Evolutionary conservation across 2,888 invertebrate genomes (phyloP).

Genomic region (Rhagophthalmus giganteus): DNA sequence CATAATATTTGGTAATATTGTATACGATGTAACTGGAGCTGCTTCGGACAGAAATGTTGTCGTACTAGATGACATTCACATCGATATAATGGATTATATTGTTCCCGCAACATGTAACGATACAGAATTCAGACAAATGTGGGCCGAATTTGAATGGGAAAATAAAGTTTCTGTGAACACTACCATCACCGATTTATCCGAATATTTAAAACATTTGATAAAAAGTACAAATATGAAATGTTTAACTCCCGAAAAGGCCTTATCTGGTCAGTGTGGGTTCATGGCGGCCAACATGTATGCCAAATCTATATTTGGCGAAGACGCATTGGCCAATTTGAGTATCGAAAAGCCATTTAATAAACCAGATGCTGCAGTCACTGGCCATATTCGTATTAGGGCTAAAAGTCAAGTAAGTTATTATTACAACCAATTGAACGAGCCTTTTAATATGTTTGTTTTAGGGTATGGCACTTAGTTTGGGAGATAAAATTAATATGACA

Average conservation of each 20-base stretch:
- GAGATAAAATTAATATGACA: slow-evolving; percentile 96
- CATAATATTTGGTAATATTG: slow-evolving; percentile 98
- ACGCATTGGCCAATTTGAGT: slow-evolving; percentile 97
- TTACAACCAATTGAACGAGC: too few species aligned
- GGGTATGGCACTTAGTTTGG: slow-evolving; percentile 98
- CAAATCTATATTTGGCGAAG: slow-evolving; percentile 96
- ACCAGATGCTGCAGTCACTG: slow-evolving; percentile 85
- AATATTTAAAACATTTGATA: slow-evolving; percentile 89
- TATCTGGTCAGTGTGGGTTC: slow-evolving; percentile 97
- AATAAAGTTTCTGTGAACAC: slow-evolving; percentile 86
- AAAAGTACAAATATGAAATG: slow-evolving; percentile 99
- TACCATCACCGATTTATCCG: slow-evolving; percentile 85
- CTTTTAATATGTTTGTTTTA: slow-evolving; percentile 53
- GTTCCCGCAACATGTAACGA: slow-evolving; percentile 94
- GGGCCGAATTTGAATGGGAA: slow-evolving; percentile 99
- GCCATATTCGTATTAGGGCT: slow-evolving; percentile 96
- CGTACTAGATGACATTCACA: slow-evolving; percentile 98
- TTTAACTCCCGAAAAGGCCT: slow-evolving; percentile 94
- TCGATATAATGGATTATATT: slow-evolving; percentile 99
- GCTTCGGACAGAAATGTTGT: slow-evolving; percentile 94
- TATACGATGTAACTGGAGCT: slow-evolving; percentile 94
- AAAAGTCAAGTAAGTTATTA: slow-evolving; percentile 83
- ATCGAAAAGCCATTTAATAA: slow-evolving; percentile 94
- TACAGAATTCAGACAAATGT: slow-evolving; percentile 97
- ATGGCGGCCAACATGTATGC: slow-evolving; percentile 99